These are phyloP conservation scores for Pelodiscus sinensis DNA, from an alignment of 2,113 vertebrate species.

Conservation along the genomic window DNA sequence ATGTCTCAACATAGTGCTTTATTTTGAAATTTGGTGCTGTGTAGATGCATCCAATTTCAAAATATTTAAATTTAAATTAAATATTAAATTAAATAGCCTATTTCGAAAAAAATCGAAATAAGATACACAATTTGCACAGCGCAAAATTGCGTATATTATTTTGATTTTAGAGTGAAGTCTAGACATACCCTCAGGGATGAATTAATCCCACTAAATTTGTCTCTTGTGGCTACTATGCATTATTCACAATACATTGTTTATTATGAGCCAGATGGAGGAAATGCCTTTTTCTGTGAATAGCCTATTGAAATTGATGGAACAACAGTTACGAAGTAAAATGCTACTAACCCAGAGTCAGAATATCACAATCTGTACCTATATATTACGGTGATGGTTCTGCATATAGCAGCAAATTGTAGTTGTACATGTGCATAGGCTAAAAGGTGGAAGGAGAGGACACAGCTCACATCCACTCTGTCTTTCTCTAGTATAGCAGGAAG, in stretches of 20 bases:
- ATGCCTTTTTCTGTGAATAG: not conserved
- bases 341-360: not conserved
- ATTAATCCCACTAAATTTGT: not conserved
- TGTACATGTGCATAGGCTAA: not conserved
- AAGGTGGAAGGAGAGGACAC: not conserved
- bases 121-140: too few relatives aligned
- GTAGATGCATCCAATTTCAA: too few relatives aligned
- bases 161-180: too few relatives aligned
- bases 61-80: too few relatives aligned
- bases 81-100: too few relatives aligned
- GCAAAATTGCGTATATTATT: too few relatives aligned
- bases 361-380: not conserved
- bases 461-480: not conserved
- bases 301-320: not conserved
- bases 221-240: not conserved
- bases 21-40: too few relatives aligned
- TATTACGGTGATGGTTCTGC: not conserved
- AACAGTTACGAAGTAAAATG: not conserved
- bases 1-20: too few relatives aligned
- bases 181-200: not conserved
- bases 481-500: not conserved
- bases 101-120: too few relatives aligned
- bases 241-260: not conserved
- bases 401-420: not conserved
- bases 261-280: not conserved